Base-by-base conservation (phyloP, 2,888 invertebrate genomes). In the Silvanus unidentatus region DNA sequence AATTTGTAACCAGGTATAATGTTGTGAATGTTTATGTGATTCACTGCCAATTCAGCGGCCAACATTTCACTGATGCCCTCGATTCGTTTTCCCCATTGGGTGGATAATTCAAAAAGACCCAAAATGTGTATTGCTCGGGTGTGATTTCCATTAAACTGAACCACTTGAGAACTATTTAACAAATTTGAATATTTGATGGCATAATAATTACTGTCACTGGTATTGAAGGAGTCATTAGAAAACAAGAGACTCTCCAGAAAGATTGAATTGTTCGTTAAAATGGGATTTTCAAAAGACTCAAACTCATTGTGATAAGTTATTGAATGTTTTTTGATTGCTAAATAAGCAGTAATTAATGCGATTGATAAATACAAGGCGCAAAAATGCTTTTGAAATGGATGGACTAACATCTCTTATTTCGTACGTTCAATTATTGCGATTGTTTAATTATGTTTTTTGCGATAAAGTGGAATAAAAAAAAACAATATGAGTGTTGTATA, bases 21-120 rank as follows among this genome's bases (percentile, higher is more conserved):
- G 4, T 76, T 73, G 59, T 80, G 76, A 44, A 78, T 73, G 73
- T 92, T 92, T 62, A 93, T 83, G 59, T 89, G 87, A 47, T 80
- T 75, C 38, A 92, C 82, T 0, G 92, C 92, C 59, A 91, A 74
- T 60, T 76, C 76, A 0, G 92, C 92, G 0, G 91, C 90, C 9
- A 80, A 78, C 59, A 88, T 73, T 65, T 89, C 88, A 45, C 85
- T 85, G 6, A 76, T 73, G 0, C 89, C 88, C 54, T 87, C 84
- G 37, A 76, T 75, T 45, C 88, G 74, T 0, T 77, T 77, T 1
- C 82, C 81, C 8, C 77, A 76, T 47, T 74, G 73, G 1, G 81
- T 79, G 6, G 84, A 83, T 60, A 90, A 72, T 73, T 89, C 90
- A 67, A 90, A 90, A 14, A 90, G 77, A 0, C 89, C 90, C 58